Base-by-base conservation (phyloP, 2,888 invertebrate genomes). In the Caenorhabditis zanzibari region DNA sequence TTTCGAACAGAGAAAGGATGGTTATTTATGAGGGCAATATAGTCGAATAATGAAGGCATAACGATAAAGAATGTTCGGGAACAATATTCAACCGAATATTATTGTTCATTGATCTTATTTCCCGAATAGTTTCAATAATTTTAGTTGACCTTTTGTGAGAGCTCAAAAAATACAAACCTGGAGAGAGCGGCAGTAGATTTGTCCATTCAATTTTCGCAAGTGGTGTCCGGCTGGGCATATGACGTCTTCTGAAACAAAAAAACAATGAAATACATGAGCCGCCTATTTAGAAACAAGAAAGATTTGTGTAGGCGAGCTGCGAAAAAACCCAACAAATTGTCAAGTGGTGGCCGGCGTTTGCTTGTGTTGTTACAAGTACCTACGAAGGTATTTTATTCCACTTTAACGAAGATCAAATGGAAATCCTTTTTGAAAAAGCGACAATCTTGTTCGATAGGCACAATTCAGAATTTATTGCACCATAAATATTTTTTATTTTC, bases 271-370 rank as follows among this genome's bases (percentile, higher is more conserved):
- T 2, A 6, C 52, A 59, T n/a, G 59, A 69, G 69, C 49, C 26
- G 52, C 19, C 52, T 68, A 12, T 38, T 38, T 38, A 66, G 56
- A 49, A 44, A 71, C 69, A 47, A 56, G 58, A 58, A 63, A 24
- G 74, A 26, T 54, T 52, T 77, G 59, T 77, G 76, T 68, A 77
- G 59, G 69, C 69, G 76, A 75, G 75, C 75, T 74, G 76, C 58
- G 75, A 76, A 76, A n/a, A 52, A 68, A 69, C 47, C 76, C 59
- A 69, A 69, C 76, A 76, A 76, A 76, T 49, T 61, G 52, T 76
- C 68, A 68, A 76, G 76, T 76, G 76, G 68, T 66, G 58, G 49
- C 38, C 49, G 68, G 68, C 35, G 24, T 59, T 35, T 64, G 59
- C 59, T 68, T 61, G 35, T 66, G 22, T 66, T 56, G 16, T 47